These are phyloP conservation scores for Xiphias gladius DNA, from an alignment of 2,113 vertebrate species.

Conservation along the genomic window DNA sequence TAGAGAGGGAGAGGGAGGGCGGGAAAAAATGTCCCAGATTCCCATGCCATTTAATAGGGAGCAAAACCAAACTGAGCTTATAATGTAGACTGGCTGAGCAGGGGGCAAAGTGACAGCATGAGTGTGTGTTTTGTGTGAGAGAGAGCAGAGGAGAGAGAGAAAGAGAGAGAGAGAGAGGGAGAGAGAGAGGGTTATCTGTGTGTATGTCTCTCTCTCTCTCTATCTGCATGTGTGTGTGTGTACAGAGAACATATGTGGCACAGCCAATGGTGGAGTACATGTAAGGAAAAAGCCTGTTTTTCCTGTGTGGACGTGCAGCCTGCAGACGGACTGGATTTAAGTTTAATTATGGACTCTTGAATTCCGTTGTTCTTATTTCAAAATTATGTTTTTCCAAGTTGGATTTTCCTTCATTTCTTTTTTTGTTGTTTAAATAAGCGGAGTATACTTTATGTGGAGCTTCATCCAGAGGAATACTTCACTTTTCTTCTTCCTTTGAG, in stretches of 20 bases:
- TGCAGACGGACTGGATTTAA: conserved; percentile 27
- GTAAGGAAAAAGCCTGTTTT: conserved; percentile 50
- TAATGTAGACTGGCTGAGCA: conserved; percentile 73
- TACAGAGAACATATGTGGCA: conserved; percentile 62
- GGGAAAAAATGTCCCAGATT: conserved; percentile 68
- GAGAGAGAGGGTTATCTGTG: conserved; percentile 32
- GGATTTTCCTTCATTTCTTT: conserved; percentile 47
- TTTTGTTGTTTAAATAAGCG: conserved; percentile 6
- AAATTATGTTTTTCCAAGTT: conserved; percentile 10
- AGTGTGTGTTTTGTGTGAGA: conserved; percentile 54
- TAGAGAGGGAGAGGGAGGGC: conserved; percentile 29
- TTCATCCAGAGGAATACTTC: conserved; percentile 22
- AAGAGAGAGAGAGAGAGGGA: conserved; percentile 31
- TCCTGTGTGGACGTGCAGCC: conserved; percentile 43
- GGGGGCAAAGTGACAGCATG: conserved; percentile 69
- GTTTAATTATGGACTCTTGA: conserved; percentile 34
- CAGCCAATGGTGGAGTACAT: conserved; percentile 58
- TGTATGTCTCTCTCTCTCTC: conserved; percentile 38
- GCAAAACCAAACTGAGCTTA: conserved; percentile 72
- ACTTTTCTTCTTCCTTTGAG: conserved; percentile 14
- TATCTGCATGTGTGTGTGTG: conserved; percentile 54
- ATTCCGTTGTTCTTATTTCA: not conserved
- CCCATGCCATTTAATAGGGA: conserved; percentile 78
- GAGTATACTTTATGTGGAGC: conserved; percentile 22
- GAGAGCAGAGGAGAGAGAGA: conserved; percentile 27